Base-by-base conservation (phyloP, 2,797 vertebrate genomes). In the Melanotaenia trifasciata region DNA sequence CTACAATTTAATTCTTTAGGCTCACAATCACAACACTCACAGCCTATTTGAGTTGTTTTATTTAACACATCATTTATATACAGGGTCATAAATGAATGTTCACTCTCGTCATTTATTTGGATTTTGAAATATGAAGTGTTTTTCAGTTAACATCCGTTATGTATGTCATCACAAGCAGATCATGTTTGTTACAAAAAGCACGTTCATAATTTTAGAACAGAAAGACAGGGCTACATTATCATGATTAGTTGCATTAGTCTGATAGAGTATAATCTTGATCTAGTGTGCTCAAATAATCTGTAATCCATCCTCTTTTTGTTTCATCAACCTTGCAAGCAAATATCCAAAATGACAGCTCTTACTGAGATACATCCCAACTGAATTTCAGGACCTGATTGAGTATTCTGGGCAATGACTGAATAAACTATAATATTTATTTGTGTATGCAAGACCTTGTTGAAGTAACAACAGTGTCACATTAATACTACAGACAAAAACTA, bases 201-300 rank as follows among this genome's bases (percentile, higher is more conserved):
- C 7, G 40, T 50, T 68, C 14, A 51, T 59, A 40, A 63, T 51
- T 60, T 70, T 35, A 63, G 72, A 83, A 32, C 47, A 28, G 47
- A 80, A 73, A 72, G 66, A 79, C 30, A 59, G 43, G 45, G 63
- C 60, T 60, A 76, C 75, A 53, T 81, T 45, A 76, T 47, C 20
- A 0, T 70, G 58, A 87, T 85, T 80, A 84, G 72, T 58, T 77
- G 66, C 64, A 86, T 83, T 71, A 72, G 58, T 61, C 35, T 50
- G 67, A 72, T 73, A 63, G 54, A 47, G 64, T 80, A 68, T 77
- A 58, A 75, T 77, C 74, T 74, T 5, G 32, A 47, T 58, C 22
- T 53, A 4, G 54, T 72, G 64, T 4, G 1, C 51, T 70, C 18
- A 71, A 35, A 75, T 67, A 0, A 22, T 64, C 61, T 67, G 64